A percentile compares a stretch with the other conserved stretches of the same genome.
These are phyloP conservation scores for Sebastes reedi DNA, from an alignment of 2,797 vertebrate genomes.

Conservation along the genomic window DNA sequence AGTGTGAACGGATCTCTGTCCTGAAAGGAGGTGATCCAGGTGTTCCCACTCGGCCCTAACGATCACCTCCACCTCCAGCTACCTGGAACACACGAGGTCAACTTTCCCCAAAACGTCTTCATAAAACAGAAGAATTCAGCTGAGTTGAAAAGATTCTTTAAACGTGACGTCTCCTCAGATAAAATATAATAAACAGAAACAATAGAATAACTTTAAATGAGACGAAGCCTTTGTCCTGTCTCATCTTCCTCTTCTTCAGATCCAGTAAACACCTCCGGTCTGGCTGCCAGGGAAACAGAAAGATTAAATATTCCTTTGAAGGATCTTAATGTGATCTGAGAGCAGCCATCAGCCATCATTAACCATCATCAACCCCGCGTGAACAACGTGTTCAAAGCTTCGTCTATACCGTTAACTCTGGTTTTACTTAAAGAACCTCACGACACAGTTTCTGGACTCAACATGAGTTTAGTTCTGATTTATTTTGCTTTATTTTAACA, in stretches of 20 bases:
- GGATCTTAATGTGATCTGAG: not conserved
- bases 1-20: too few species aligned
- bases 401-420: not conserved
- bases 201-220: too few species aligned
- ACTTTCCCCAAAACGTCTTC: too few species aligned
- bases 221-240: too few species aligned
- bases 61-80: too few species aligned
- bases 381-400: conserved; percentile 4
- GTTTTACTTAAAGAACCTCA: not conserved
- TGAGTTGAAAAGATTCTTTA: too few species aligned
- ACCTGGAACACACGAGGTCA: too few species aligned
- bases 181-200: too few species aligned
- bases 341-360: not conserved
- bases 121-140: too few species aligned
- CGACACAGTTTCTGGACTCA: not conserved
- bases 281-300: not conserved
- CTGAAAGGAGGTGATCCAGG: not conserved
- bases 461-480: not conserved
- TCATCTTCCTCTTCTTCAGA: too few species aligned
- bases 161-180: too few species aligned
- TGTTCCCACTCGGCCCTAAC: too few species aligned
- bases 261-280: not conserved
- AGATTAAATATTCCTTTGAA: conserved; percentile 29
- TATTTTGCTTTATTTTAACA: not conserved
- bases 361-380: not conserved